Conservation (phyloP, 2,113 vertebrate genomes). For the Daphoenositta chrysoptera region DNA sequence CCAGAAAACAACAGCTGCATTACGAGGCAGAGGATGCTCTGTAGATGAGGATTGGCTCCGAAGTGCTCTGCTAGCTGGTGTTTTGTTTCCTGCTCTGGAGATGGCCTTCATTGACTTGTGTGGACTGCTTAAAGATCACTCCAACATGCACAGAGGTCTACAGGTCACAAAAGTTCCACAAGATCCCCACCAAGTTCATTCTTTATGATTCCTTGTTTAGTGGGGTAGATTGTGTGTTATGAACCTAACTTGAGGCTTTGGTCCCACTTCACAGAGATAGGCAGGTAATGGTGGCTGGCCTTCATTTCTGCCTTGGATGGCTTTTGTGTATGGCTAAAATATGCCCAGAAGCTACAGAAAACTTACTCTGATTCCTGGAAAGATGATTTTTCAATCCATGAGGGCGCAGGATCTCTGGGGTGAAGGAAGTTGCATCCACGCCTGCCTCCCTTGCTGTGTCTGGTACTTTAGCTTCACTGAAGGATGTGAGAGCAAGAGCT, state of each 20-base stretch:
- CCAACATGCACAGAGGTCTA: background rate
- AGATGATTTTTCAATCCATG: background rate
- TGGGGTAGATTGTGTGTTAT: background rate
- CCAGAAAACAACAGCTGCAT: background rate
- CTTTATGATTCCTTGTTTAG: background rate
- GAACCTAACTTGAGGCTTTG: background rate
- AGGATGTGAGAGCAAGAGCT: background rate
- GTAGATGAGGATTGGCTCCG: accelerated
- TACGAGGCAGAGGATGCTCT: background rate
- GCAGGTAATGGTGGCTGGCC: too few relatives aligned
- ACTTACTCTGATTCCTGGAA: background rate
- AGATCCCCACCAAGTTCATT: background rate
- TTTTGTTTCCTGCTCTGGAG: background rate
- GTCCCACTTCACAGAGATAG: background rate
- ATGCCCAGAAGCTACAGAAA: background rate
- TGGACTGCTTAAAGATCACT: background rate
- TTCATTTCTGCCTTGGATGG: background rate
- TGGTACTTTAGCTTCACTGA: accelerated
- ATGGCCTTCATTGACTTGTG: background rate
- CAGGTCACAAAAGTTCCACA: background rate
- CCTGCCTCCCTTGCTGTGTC: background rate
- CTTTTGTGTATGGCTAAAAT: background rate
- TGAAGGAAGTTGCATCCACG: background rate
- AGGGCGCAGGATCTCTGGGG: background rate
- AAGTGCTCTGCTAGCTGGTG: background rate